Evolutionary conservation across 2,113 vertebrate species (phyloP), one percentile per base, ranked within the genome.

Genomic region (Crotalus helleri): DNA sequence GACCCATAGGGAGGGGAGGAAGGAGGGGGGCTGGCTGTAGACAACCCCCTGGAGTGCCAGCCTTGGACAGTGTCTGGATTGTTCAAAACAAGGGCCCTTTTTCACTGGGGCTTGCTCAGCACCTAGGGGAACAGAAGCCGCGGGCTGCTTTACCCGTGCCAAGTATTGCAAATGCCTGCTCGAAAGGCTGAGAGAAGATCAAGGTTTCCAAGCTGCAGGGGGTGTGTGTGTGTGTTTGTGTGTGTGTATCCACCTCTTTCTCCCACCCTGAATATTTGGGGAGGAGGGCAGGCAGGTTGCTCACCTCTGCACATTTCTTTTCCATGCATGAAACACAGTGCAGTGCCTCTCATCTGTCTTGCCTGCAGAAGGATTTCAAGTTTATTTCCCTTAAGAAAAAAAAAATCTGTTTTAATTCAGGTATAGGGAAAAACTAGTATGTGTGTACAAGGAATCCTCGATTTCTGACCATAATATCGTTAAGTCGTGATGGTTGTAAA

Each of bases 1-100:
- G 91, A 74, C 88, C 93, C 81, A 23, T 44, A 39, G 81, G 11
- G 58, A 85, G 51, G 91, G 29, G 64, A n/a, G 29, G 29, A 33
- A n/a, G 29, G 64, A 69, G 12, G 24, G 11, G 61, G 11, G 51
- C 58, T 85, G 88, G 91, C 39, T 87, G 74, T 89, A 88, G 88
- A 92, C 51, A 4, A 53, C 53, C 91, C 39, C 74, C 91, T 4
- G 8, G 59, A n/a, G 54, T 24, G 85, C 44, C 59, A 87, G 89
- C 29, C 88, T n/a, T 39, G 88, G 88, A 92, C 93, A 90, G 88
- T 21, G 58, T 69, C 88, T 69, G 88, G 74, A 92, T 87, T 92
- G n/a, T 81, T 49, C 13, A 4, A 39, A 90, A 90, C 81, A 92
- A 94, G 91, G 57, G 49, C 11, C 74, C 91, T 57, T 90, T 92